Percentiles rank a stretch among this genome's conserved stretches.
Conservation (phyloP, 1,140 invertebrate genomes). For the Nymphalis io region DNA sequence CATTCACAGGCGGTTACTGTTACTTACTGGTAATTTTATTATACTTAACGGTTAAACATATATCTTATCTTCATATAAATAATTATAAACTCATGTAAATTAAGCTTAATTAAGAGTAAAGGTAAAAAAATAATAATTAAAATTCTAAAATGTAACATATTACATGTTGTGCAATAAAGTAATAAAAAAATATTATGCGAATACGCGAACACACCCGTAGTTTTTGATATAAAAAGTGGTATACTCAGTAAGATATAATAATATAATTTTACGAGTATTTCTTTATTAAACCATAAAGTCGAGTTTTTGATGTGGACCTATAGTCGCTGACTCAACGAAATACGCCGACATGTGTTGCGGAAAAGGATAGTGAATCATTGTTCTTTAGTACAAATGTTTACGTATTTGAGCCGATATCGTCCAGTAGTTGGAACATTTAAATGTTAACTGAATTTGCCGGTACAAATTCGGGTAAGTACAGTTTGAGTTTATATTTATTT, state of each 20-base stretch:
- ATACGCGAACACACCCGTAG: neutral
- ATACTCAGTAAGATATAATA: neutral
- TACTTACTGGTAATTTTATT: too few species aligned
- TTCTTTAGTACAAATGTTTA: neutral
- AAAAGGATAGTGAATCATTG: neutral
- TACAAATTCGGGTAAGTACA: too few species aligned
- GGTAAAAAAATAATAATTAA: too few species aligned
- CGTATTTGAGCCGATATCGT: neutral
- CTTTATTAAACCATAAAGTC: conserved; percentile 7
- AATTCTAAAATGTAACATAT: too few species aligned
- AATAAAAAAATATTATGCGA: too few species aligned
- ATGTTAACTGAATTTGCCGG: neutral
- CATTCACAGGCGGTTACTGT: too few species aligned
- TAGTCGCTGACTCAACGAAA: conserved; percentile 6
- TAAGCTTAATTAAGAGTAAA: too few species aligned
- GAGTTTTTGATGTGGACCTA: conserved; percentile 4
- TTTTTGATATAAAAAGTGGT: neutral
- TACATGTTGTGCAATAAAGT: too few species aligned
- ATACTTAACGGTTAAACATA: too few species aligned
- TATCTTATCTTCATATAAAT: too few species aligned
- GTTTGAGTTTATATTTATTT: too few species aligned
- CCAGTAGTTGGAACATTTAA: neutral
- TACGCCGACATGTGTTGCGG: conserved; percentile 1
- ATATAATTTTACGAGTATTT: neutral
- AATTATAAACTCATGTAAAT: too few species aligned